Base-by-base conservation (phyloP, 2,797 vertebrate genomes). In the Lemur catta region DNA sequence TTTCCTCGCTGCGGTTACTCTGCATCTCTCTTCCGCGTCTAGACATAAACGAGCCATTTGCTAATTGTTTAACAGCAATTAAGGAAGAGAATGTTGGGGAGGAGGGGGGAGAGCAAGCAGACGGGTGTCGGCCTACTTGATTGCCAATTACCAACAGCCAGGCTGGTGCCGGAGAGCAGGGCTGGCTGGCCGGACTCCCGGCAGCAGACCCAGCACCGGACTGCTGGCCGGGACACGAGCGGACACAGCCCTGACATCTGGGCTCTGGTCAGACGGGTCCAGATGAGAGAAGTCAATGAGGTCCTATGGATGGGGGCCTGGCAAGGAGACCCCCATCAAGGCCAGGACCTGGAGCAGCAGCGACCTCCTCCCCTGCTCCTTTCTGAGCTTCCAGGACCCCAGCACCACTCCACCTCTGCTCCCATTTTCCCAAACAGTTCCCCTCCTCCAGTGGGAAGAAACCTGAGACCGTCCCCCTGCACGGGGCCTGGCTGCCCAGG, bases 61-160 rank as follows among this genome's bases (percentile, higher is more conserved):
- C 96, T 98, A 97, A 98, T 97, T 97, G 96, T 94, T 95, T 94
- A 95, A 85, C 78, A 90, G 94, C 55, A 28, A 95, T 96, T 95
- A 96, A 97, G 78, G 89, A 95, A 94, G 89, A 55, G 94, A 97
- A 81, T 0, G 52, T 30, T 46, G n/a, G 33, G 46, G 63, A 46
- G 41, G 14, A 11, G 26, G 20, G n/a, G 52, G 10, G 8, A 46
- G 20, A 0, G 6, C 41, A 3, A 92, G 35, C 59, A 82, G 78
- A 52, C 1, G 4, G 76, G 41, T 33, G 43, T 59, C 69, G 91
- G 76, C 30, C 30, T 72, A 48, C 12, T 78, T 76, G 33, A 69
- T 85, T 93, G 46, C 93, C 72, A 81, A 67, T 94, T 93, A 91
- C 74, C 65, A 82, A n/a, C 22, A 82, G 48, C 50, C 72, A 63